phyloP scores from a whole-genome alignment of 2,797 vertebrate species.

The Centroberyx gerrardi region DNA sequence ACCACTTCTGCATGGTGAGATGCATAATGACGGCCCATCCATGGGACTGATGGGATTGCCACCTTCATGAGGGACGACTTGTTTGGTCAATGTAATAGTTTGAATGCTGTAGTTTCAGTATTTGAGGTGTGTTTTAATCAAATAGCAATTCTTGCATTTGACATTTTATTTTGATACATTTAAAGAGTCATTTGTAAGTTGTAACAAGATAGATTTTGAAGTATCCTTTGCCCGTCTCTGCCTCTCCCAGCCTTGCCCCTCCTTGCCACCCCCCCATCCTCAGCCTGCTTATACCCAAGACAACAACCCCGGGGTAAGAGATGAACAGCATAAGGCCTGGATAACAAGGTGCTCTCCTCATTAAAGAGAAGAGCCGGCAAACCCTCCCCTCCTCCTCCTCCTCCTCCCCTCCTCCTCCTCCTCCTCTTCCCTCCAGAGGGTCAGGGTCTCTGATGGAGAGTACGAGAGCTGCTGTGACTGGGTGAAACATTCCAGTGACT shows the following conservation, averaged over 20 bases:
- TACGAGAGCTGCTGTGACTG: conserved; percentile 40
- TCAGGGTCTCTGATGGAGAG: conserved; percentile 28
- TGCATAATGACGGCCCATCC: too few species aligned
- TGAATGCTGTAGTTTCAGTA: too few species aligned
- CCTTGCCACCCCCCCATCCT: conserved; percentile 20
- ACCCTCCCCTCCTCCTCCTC: not conserved
- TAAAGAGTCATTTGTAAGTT: not conserved
- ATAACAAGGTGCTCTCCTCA: conserved; percentile 64
- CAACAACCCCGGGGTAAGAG: conserved; percentile 34
- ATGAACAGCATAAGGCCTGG: conserved; percentile 53
- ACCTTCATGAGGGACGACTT: too few species aligned
- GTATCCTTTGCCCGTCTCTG: conserved; percentile 1
- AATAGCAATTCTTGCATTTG: too few species aligned
- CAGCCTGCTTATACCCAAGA: conserved; percentile 39
- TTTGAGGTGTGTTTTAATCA: too few species aligned
- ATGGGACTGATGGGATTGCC: too few species aligned
- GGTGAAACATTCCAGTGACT: conserved; percentile 31
- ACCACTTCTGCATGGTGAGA: too few species aligned
- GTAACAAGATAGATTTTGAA: not conserved
- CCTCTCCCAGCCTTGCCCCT: conserved; percentile 5
- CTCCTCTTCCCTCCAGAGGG: conserved; percentile 16
- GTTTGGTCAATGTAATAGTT: too few species aligned
- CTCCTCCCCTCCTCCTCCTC: conserved; percentile 2
- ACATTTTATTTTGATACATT: too few species aligned
- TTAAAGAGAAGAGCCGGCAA: conserved; percentile 48